Percentiles rank a stretch among this genome's conserved stretches.
phyloP scores from a whole-genome alignment of 2,888 invertebrate genomes.

The Teleiodes luculella region DNA sequence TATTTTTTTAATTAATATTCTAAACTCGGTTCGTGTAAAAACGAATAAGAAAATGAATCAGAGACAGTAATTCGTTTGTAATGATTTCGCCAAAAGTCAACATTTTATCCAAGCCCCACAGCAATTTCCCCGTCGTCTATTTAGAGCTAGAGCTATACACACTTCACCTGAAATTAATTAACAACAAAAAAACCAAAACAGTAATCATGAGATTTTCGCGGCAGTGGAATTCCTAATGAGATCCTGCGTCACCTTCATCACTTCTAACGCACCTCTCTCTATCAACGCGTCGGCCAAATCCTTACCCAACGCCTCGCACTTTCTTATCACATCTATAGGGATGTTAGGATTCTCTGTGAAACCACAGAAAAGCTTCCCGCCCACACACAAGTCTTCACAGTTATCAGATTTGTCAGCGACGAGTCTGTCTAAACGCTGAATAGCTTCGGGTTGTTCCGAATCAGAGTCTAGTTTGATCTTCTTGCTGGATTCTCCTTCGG shows the following conservation, averaged over 20 bases:
- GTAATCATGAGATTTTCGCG: conserved; percentile 49
- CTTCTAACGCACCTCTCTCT: conserved; percentile 86
- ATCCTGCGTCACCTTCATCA: conserved; percentile 89
- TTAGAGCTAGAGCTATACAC: too few relatives aligned
- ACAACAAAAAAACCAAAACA: background rate
- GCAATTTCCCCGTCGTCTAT: too few relatives aligned
- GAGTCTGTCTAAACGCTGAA: conserved; percentile 44
- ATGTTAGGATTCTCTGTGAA: conserved; percentile 82
- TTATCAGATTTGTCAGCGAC: conserved; percentile 34
- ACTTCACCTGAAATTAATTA: background rate
- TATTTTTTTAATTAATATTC: too few relatives aligned
- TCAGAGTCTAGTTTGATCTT: conserved; percentile 50
- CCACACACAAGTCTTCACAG: conserved; percentile 46
- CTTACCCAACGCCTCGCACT: conserved; percentile 85
- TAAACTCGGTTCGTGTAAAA: too few relatives aligned
- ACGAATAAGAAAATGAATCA: too few relatives aligned
- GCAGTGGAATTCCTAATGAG: conserved; percentile 72
- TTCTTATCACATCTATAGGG: conserved; percentile 80
- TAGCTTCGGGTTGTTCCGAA: conserved; percentile 11
- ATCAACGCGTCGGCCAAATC: conserved; percentile 86
- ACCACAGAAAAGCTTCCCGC: conserved; percentile 85
- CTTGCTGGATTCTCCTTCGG: conserved; percentile 50
- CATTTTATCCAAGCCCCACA: too few relatives aligned
- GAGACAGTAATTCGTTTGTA: too few relatives aligned
- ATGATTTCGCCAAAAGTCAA: too few relatives aligned